Evolutionary conservation across 2,888 invertebrate genomes (phyloP).

Genomic region (Actias luna): DNA sequence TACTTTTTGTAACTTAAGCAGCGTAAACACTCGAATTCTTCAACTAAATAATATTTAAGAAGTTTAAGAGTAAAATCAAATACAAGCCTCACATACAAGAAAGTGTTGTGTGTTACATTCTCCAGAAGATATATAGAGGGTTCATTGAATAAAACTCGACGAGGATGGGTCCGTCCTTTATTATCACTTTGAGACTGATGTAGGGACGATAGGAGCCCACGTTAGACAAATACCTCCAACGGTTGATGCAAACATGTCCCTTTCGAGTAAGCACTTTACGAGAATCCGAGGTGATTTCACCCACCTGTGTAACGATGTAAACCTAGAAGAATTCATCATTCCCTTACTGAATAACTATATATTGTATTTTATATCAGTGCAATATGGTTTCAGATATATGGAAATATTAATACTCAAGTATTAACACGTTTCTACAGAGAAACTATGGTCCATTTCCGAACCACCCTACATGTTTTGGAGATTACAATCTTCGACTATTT

Average conservation of each 20-base stretch:
- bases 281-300: conserved; percentile 17
- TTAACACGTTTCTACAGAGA: too few species aligned
- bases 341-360: not conserved
- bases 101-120: conserved; percentile 28
- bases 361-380: not conserved
- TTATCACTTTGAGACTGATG: conserved; percentile 60
- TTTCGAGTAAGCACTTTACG: conserved; percentile 23
- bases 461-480: too few species aligned
- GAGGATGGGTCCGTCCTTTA: conserved; percentile 51
- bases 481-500: too few species aligned
- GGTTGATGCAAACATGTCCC: conserved; percentile 32
- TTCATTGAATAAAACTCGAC: conserved; percentile 63
- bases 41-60: not conserved
- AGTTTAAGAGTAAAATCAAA: not conserved
- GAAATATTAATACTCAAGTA: too few species aligned
- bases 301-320: conserved; percentile 17
- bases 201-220: conserved; percentile 42
- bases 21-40: not conserved
- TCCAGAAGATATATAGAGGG: conserved; percentile 50
- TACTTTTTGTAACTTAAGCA: too few species aligned
- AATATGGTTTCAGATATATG: not conserved
- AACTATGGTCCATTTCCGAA: too few species aligned
- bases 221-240: conserved; percentile 48
- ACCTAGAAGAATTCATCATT: not conserved
- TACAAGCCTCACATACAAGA: conserved; percentile 7